Base-by-base conservation (phyloP, 2,888 invertebrate genomes). In the Spisula subtruncata region DNA sequence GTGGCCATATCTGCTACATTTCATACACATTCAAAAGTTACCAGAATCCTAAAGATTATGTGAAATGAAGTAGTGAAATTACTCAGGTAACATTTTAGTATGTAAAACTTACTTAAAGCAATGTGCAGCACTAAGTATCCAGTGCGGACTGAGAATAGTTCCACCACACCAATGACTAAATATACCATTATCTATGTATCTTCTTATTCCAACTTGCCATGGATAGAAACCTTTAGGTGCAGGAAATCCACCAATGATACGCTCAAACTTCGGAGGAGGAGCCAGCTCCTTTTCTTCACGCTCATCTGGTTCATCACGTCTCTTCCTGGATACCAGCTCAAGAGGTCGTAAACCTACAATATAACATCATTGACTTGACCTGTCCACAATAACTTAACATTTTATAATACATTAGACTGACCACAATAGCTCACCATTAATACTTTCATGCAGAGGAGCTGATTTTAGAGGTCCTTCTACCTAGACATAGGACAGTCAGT, bases 91-190 rank as follows among this genome's bases (percentile, higher is more conserved):
- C 14, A 16, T 51, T 51, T 66, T 10, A n/a, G 60, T 6, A 66
- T 66, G 10, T 66, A 8, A 66, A 51, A 66, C 60, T 66, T 83
- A 93, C 94, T 54, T 83, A 87, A 95, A 96, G 89, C 96, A 96
- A 90, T 96, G 96, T 8, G 96, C 96, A 32, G 96, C 96, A 87
- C 95, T 95, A 51, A 96, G 92, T 10, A 96, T 91, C 96, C 96
- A 96, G 86, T 93, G 90, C 80, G 95, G 94, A 91, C 92, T 93
- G 60, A 96, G 83, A 46, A 96, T 94, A 54, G 96, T 95, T 18
- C 94, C 96, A 10, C 96, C 96, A 93, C 96, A 96, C 92, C 93
- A 94, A 85, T 95, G 95, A 16, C 90, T 89, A 75, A 89, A 84
- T 32, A 75, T 29, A 29, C 84, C 83, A 12, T 56, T 18, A 14